Percentiles rank a stretch among this genome's conserved stretches.
These are phyloP conservation scores for Semnornis frantzii DNA, from an alignment of 2,113 vertebrate species.

Conservation along the genomic window DNA sequence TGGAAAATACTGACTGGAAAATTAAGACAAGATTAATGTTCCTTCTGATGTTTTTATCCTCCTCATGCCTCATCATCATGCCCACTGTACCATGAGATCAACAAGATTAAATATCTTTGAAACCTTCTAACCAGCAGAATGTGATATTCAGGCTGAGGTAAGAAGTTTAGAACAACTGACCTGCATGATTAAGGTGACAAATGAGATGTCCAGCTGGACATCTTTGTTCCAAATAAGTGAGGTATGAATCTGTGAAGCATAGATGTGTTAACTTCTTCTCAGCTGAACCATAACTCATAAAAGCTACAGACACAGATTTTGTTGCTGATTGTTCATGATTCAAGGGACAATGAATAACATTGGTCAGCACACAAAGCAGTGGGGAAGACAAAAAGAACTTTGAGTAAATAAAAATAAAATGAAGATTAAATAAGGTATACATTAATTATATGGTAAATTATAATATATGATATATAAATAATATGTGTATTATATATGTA, in stretches of 20 bases:
- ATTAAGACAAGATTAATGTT: constrained; percentile 56
- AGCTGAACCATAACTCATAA: not conserved
- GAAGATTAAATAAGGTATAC: not conserved
- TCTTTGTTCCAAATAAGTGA: constrained; percentile 17
- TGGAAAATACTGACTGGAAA: constrained; percentile 60
- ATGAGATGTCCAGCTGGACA: not conserved
- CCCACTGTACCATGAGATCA: constrained; percentile 56
- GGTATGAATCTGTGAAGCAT: not conserved
- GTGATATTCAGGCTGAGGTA: not conserved
- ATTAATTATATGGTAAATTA: not conserved
- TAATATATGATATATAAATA: not conserved
- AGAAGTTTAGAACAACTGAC: constrained; percentile 10
- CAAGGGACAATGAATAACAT: not conserved
- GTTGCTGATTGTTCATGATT: not conserved
- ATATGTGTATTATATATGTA: not conserved
- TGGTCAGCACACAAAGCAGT: not conserved
- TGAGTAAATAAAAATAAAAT: not conserved
- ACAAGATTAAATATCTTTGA: constrained; percentile 47
- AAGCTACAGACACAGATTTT: not conserved
- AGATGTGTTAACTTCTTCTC: not conserved
- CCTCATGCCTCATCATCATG: constrained; percentile 43
- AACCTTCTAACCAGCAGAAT: not conserved
- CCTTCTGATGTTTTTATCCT: constrained; percentile 53
- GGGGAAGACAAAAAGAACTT: not conserved
- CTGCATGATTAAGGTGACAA: constrained; percentile 29